Evolutionary conservation across 2,888 invertebrate genomes (phyloP), one percentile per base, ranked within the genome.

Genomic region (Drosophila sordidapex): DNA sequence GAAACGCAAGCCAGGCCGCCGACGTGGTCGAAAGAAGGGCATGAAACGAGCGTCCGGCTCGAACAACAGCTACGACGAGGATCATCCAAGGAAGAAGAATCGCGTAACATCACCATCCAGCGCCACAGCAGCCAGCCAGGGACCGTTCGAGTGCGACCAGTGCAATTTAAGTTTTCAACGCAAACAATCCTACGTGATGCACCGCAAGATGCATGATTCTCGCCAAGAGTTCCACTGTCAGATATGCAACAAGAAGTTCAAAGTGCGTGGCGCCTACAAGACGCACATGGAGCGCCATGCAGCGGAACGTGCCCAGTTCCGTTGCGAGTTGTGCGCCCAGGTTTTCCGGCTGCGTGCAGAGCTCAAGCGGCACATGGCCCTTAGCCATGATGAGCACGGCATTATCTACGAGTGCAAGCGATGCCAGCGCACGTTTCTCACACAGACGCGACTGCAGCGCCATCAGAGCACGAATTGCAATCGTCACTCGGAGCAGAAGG

Each of bases 161-260:
- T 95, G 95, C 81, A 91, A 93, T 60, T 93, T 94, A 74, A 89
- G 93, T 43, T 94, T 94, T 79, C 91, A 93, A 2, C 94, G 94
- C 63, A 93, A 94, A 52, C 93, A 94, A 56, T 94, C 93, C 52
- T 91, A 95, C 31, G 93, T 94, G 51, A 91, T 94, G 74, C 95
- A 95, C 76, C 92, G 93, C 60, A 94, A 94, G 65, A 92, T 92
- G 13, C 94, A 94, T 74, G 90, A 85, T 7, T 92, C 89, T 11
- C 89, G 92, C 40, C 91, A 91, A 43, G 91, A 93, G 58, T 87
- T 92, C 71, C 88, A 86, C 8, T 94, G 94, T 65, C 90, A 92
- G 58, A 91, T 93, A 5, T 94, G 94, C 81, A 91, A 92, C 38
- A 92, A 93, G 59, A 86, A 91, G 59, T 94, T 94, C 73, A 93